Base-by-base conservation (phyloP, 2,797 vertebrate genomes). In the Harpagifer antarcticus region DNA sequence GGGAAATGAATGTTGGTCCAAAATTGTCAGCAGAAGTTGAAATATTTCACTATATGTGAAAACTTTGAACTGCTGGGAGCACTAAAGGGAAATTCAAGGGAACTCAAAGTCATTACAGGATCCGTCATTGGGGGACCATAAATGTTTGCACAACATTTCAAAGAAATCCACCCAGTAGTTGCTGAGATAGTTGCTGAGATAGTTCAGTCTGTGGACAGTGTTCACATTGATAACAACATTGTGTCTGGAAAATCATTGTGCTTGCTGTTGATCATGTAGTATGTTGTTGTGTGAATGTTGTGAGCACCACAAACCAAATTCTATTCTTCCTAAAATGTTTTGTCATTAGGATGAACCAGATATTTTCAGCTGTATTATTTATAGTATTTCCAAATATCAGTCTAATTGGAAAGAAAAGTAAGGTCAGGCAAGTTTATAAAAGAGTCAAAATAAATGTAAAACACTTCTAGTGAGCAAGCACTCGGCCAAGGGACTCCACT, bases 401-500 rank as follows among this genome's bases (percentile, higher is more conserved):
- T 71, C 33, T 50, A 71, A 72, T 73, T 78, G 60, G 31, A 68
- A 54, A 47, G 33, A 60, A 64, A 48, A 68, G 6, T n/a, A 70
- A 68, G 1, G 14, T 53, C 23, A 42, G 9, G 14, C 19, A 65
- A 71, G 40, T 79, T 83, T 76, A 74, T 3, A 62, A 55, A 76
- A 75, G 31, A 63, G 63, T 50, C 50, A 52, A 73, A 78, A 79
- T 61, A 73, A 78, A 65, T 68, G 55, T 59, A 67, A 76, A 82
- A 48, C 81, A 78, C 47, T 76, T 85, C 13, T n/a, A 76, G 65
- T n/a, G 2, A 74, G 63, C 47, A 56, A 75, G 77, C 59, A 40
- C 49, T 50, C 60, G 49, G 78, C 75, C 69, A 42, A 74, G 85
- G 77, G 85, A 89, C 70, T 88, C 81, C 82, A 77, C 85, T 88